Base-by-base conservation (phyloP, 2,113 vertebrate genomes). In the Sinosuthora webbiana region DNA sequence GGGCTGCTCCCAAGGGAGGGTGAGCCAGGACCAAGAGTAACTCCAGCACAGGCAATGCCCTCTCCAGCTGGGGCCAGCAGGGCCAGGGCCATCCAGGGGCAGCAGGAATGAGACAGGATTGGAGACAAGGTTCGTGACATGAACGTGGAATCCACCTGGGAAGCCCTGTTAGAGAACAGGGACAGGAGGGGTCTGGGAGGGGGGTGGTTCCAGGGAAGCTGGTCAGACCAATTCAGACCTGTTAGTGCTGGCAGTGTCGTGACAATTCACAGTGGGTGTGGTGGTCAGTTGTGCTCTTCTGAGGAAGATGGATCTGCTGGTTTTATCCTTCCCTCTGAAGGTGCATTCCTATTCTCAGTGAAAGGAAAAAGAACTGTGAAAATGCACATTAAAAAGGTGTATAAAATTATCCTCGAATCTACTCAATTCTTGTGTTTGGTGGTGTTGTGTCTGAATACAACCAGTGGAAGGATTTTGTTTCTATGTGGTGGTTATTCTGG, bases 161-260 rank as follows among this genome's bases (percentile, higher is more conserved):
- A 89, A 81, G 28, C 21, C 23, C 27, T 39, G 31, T 22, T 37
- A 25, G 84, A 62, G 28, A 77, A 21, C 31, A 1, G 0, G 9
- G 24, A 10, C 16, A 23, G 33, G 9, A 11, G 4, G 47, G 25
- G 8, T 49, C 1, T 1, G 21, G 3, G 15, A 7, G 4, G 19
- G 5, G 14, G 3, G 7, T 64, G 3, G 2, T 47, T 35, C 19
- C 18, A 8, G 35, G 53, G 49, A 37, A 49, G 20, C 44, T 73
- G 53, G 5, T 39, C 24, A 39, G 31, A 53, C 42, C 17, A 37
- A 3, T 15, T 19, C 64, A 76, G 45, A 20, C 6, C 14, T 42
- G 3, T 44, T 28, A 63, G 21, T 39, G 33, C 55, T 89, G 41
- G 13, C 53, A 83, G 49, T 9, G 3, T 35, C 53, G n/a, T 64